Evolutionary conservation across 2,797 vertebrate species (phyloP).

Genomic region (Lepilemur septentrionalis): DNA sequence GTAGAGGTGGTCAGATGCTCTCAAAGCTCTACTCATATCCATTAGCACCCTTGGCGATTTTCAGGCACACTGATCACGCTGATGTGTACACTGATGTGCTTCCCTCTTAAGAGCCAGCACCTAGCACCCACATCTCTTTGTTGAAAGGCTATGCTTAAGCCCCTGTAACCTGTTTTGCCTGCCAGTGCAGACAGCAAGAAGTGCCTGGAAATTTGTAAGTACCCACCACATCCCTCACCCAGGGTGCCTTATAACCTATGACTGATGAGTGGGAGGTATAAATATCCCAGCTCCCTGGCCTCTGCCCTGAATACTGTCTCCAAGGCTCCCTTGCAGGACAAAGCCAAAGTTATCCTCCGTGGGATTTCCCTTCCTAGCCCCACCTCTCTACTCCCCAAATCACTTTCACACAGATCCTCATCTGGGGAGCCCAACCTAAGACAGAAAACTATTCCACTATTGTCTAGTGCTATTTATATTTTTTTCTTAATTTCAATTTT

Average conservation of each 20-base stretch:
- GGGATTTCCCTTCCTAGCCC: not conserved
- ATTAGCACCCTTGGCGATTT: not conserved
- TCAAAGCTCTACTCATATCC: not conserved
- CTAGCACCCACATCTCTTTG: not conserved
- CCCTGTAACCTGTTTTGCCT: not conserved
- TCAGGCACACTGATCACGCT: not conserved
- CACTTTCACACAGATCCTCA: not conserved
- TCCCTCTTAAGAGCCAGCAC: not conserved
- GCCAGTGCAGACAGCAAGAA: not conserved
- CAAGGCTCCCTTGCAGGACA: not conserved
- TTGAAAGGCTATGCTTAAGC: no score
- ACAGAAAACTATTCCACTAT: not conserved
- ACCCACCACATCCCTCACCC: no score
- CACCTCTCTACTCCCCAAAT: not conserved
- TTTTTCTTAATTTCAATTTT: not conserved
- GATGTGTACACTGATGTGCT: not conserved
- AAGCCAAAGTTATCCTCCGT: not conserved
- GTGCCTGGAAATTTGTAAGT: not conserved
- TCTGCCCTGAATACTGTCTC: not conserved
- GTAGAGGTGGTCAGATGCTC: not conserved
- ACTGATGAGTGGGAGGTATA: not conserved
- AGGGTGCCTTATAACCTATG: not conserved
- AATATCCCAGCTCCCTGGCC: not conserved
- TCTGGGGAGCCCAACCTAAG: not conserved
- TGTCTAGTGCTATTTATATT: not conserved